These are phyloP conservation scores for Irena cyanogastra DNA, from an alignment of 2,113 vertebrate species.

Conservation along the genomic window DNA sequence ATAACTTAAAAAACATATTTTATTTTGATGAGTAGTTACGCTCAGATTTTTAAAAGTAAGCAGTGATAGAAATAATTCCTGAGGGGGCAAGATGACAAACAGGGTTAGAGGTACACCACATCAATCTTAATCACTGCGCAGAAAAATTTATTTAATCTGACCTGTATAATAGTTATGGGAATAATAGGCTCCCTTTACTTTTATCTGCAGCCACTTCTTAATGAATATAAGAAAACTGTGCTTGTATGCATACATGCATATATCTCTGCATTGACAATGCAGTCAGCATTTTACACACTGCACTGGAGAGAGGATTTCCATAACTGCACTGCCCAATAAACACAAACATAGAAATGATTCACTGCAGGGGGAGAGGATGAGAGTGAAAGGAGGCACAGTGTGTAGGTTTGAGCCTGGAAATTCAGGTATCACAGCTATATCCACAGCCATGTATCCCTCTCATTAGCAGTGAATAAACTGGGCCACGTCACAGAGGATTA, in stretches of 20 bases:
- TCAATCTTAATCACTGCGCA: neutral
- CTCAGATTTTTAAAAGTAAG: neutral
- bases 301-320: neutral
- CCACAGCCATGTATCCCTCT: neutral
- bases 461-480: neutral
- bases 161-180: neutral
- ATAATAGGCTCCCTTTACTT: neutral
- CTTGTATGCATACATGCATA: accelerated
- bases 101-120: neutral
- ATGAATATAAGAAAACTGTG: neutral
- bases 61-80: neutral
- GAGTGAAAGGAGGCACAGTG: neutral
- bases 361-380: neutral
- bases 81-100: neutral
- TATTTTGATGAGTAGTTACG: conserved; percentile 24
- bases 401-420: neutral
- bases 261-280: neutral
- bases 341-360: neutral
- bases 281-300: neutral
- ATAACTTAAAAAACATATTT: neutral
- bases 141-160: neutral
- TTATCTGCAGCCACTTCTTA: neutral
- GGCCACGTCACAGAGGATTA: conserved; percentile 25
- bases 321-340: neutral
- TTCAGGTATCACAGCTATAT: neutral